These are phyloP conservation scores for Serinus canaria DNA, from an alignment of 2,113 vertebrate genomes.

Conservation along the genomic window DNA sequence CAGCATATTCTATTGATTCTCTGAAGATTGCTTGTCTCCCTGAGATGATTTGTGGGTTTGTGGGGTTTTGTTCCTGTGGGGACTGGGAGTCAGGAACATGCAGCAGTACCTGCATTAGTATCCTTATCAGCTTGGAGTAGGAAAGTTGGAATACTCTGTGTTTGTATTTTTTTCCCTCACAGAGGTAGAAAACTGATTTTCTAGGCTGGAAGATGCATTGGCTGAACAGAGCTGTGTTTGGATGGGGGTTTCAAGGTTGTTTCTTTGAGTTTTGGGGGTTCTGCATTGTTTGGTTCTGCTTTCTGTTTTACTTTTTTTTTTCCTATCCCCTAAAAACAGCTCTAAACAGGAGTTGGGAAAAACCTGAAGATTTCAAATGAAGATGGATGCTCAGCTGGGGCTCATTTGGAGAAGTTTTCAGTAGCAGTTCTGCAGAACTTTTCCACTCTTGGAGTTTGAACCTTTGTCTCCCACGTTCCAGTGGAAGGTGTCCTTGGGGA, in stretches of 20 bases:
- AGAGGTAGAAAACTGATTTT: neutral
- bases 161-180: neutral
- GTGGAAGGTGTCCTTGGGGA: fast-evolving
- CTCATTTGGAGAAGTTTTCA: neutral
- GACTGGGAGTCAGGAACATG: neutral
- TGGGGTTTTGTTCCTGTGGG: neutral
- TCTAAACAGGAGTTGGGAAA: neutral
- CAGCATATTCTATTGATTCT: neutral
- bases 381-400: neutral
- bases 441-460: neutral
- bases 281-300: neutral
- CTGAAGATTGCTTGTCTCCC: neutral
- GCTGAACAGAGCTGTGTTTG: neutral
- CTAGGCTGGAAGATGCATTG: neutral
- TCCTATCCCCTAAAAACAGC: neutral
- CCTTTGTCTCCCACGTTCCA: neutral
- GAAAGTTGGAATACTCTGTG: neutral
- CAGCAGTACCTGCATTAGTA: neutral
- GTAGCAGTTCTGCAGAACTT: neutral
- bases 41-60: neutral
- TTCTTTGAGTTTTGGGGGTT: neutral
- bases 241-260: neutral
- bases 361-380: neutral
- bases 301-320: neutral
- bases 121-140: neutral